Evolutionary conservation across 1,140 invertebrate species (phyloP), one percentile per base, ranked within the genome.

Genomic region (Hylaeus anthracinus): DNA sequence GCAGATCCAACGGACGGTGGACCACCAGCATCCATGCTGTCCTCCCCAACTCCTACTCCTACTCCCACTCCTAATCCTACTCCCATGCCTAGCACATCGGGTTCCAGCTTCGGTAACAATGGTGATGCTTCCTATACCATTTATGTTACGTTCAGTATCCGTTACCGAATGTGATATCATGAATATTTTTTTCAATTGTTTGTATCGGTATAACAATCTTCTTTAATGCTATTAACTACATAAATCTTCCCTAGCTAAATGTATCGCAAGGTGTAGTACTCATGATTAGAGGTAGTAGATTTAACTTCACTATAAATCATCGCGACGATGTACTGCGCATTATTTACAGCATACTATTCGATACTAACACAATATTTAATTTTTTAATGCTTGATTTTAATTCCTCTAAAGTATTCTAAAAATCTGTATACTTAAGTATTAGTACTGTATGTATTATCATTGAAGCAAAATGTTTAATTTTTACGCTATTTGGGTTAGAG

Each of bases 1-100:
- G 94, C 94, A 45, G 96, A 96, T 85, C 95, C 96, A 39, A 96
- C 95, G 58, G 96, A 97, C 51, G 96, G 96, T 85, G 96, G 96
- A 84, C 95, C 96, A 71, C 96, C 96, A 91, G 92, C 90, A 87
- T 93, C 92, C 93, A 94, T 93, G 88, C 92, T 94, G 89, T 93
- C 91, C 76, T 94, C 92, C 88, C 93, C 90, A 84, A 93, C 91
- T 89, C 92, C 91, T 88, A 94, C 89, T 95, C 95, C 95, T 95
- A 92, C 89, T 91, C 91, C 90, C 82, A 90, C 79, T 95, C 95
- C 95, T 95, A 92, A 90, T 91, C 91, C 90, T 85, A 90, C 79
- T 91, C 90, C 91, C 87, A 93, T 91, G 89, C 90, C 88, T 88
- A 93, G 91, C 79, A 94, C 94, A 90, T 96, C 95, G 60, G 91